phyloP scores from a whole-genome alignment of 2,113 vertebrate species.

The Periophthalmus modestus region DNA sequence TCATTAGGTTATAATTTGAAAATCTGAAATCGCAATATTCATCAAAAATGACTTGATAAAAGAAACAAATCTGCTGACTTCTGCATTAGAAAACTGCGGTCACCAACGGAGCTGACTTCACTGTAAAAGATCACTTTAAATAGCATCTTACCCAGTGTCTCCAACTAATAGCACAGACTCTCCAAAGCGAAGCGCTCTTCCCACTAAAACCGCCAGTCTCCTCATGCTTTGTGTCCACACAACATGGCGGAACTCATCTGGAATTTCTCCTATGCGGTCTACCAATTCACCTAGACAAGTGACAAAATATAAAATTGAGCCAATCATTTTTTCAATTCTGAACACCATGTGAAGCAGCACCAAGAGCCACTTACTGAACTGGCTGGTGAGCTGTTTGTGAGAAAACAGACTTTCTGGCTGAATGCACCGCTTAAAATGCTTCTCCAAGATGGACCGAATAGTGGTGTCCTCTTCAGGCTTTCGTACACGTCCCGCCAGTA shows the following conservation, averaged over 20 bases:
- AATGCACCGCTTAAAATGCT: conserved; percentile 91
- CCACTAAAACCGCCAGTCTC: conserved; percentile 86
- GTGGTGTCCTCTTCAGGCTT: conserved; percentile 88
- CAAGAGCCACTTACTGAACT: conserved; percentile 83
- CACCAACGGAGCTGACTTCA: too few relatives aligned
- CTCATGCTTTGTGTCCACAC: conserved; percentile 92
- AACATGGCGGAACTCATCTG: conserved; percentile 86
- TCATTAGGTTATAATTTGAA: too few relatives aligned
- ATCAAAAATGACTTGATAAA: too few relatives aligned
- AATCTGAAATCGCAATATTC: too few relatives aligned
- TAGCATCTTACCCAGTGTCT: conserved; percentile 88
- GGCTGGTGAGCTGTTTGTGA: conserved; percentile 80
- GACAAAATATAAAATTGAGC: neutral
- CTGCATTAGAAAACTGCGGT: too few relatives aligned
- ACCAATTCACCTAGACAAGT: conserved; percentile 73
- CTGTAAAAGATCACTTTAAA: neutral
- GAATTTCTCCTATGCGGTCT: conserved; percentile 69
- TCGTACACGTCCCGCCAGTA: conserved; percentile 92
- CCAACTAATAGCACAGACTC: conserved; percentile 94
- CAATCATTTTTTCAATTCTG: neutral
- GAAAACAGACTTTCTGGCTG: conserved; percentile 86
- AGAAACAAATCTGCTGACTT: too few relatives aligned
- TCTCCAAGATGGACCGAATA: conserved; percentile 88
- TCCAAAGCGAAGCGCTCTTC: conserved; percentile 88
- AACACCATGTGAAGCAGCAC: neutral